Percentiles rank a stretch among this genome's conserved stretches.
Evolutionary conservation across 2,113 vertebrate genomes (phyloP).

Genomic region (Aegotheles bennettii): DNA sequence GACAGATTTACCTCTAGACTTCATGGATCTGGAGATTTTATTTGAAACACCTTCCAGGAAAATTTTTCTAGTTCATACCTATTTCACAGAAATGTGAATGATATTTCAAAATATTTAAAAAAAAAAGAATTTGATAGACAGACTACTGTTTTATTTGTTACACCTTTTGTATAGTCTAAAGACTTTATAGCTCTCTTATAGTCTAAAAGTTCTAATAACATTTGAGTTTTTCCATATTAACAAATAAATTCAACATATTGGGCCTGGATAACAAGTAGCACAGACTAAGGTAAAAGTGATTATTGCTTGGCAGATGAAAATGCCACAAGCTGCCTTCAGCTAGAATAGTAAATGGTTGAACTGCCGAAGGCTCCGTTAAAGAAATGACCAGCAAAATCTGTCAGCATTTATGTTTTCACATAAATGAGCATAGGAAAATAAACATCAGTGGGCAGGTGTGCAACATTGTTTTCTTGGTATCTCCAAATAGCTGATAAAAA

Average conservation of each 20-base stretch:
- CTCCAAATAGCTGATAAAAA: background rate
- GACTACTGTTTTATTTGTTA: background rate
- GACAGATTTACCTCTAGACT: background rate
- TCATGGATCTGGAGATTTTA: background rate
- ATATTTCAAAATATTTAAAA: background rate
- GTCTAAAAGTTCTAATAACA: background rate
- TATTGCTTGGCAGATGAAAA: slow-evolving; percentile 17
- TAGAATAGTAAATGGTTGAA: slow-evolving; percentile 19
- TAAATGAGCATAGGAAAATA: background rate
- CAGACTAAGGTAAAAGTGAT: background rate
- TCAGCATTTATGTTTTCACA: background rate
- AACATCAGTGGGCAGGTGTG: background rate
- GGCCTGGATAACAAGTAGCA: background rate
- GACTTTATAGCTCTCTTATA: background rate
- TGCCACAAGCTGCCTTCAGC: slow-evolving; percentile 12
- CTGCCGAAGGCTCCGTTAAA: background rate
- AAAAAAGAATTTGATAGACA: background rate
- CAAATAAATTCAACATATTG: background rate
- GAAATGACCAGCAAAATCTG: slow-evolving; percentile 22
- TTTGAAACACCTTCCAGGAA: background rate
- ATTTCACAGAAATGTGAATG: background rate
- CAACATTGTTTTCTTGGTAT: background rate
- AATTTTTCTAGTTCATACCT: background rate
- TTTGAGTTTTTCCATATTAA: background rate
- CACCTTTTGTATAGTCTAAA: background rate